Conservation (phyloP, 2,797 vertebrate species). For the Euthynnus affinis region DNA sequence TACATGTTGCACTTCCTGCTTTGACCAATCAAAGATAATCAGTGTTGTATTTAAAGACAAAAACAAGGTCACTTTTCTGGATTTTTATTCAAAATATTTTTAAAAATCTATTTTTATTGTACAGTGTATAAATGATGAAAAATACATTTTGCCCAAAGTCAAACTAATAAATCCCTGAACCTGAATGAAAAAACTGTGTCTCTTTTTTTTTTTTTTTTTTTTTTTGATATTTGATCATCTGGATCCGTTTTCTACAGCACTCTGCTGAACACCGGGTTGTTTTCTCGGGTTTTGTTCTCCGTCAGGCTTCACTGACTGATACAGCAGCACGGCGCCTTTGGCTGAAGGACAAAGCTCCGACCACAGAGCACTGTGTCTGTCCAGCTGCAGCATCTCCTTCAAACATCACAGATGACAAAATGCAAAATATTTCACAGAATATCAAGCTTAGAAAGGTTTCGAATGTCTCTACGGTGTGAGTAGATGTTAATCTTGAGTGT, state of each 20-base stretch:
- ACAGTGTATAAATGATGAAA: constrained; percentile 32
- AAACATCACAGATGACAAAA: constrained; percentile 5
- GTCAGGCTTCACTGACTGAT: constrained; percentile 83
- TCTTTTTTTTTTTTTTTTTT: too few species aligned
- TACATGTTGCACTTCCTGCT: constrained; percentile 15
- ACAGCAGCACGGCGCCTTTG: constrained; percentile 92
- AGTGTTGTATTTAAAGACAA: constrained; percentile 11
- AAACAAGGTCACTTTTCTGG: constrained; percentile 7
- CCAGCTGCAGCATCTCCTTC: constrained; percentile 86
- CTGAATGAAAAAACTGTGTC: neutral
- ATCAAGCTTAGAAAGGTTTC: neutral
- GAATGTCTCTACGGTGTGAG: neutral
- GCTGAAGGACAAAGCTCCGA: constrained; percentile 92
- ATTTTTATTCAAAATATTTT: constrained; percentile 56
- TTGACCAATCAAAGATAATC: constrained; percentile 25
- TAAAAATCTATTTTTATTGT: constrained; percentile 11
- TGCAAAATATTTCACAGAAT: neutral
- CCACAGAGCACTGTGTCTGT: constrained; percentile 85
- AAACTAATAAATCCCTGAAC: constrained; percentile 28
- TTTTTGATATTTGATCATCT: constrained; percentile 20
- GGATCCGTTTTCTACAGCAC: neutral
- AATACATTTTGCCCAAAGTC: constrained; percentile 16
- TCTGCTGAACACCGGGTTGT: neutral
- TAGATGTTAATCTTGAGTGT: neutral
- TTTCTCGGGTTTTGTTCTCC: constrained; percentile 2